Evolutionary conservation across 2,888 invertebrate species (phyloP), one percentile per base, ranked within the genome.

Genomic region (Cryptosula pallasiana): DNA sequence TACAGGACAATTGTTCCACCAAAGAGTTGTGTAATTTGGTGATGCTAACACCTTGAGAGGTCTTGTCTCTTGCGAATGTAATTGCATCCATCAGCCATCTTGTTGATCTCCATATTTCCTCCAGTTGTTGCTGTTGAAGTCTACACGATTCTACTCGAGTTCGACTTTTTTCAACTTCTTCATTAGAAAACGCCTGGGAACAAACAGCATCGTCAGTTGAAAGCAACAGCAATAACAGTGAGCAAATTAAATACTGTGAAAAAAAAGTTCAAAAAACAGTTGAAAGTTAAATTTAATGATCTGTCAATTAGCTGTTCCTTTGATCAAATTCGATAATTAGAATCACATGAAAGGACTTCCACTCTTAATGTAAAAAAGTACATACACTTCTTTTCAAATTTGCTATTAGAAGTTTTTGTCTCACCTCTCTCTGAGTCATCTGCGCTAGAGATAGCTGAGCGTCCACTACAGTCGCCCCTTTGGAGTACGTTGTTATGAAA

Each of bases 41-140:
- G 25, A 63, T 9, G 13, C 13, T 63, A 5, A 63, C 9, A 35
- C 80, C 81, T 1, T 76, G 75, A 36, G 78, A 75, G 35, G 77
- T 79, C 72, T 91, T 89, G 81, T 97, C 97, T 74, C 98, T 89
- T 0, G 97, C 95, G 82, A 94, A 94, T 0, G 93, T 91, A 72
- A 98, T 94, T 3, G 96, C 91, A 81, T 97, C 95, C 90, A 95
- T 93, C 27, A 98, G 88, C 98, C 98, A 99, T 25, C 99, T 89
- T 58, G 94, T 91, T 27, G 91, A 91, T 81, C 94, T 94, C 98
- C 98, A 98, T 1, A 94, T 90, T 0, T 89, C 86, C 80, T 97
- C 97, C 69, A 97, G 87, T 79, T 90, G 92, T 36, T 89, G 87
- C 81, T 96, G 95, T 57, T 95, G 88, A 71, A 93, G 92, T 81